Conservation (phyloP, 2,113 vertebrate species). For the Ammospiza nelsoni region DNA sequence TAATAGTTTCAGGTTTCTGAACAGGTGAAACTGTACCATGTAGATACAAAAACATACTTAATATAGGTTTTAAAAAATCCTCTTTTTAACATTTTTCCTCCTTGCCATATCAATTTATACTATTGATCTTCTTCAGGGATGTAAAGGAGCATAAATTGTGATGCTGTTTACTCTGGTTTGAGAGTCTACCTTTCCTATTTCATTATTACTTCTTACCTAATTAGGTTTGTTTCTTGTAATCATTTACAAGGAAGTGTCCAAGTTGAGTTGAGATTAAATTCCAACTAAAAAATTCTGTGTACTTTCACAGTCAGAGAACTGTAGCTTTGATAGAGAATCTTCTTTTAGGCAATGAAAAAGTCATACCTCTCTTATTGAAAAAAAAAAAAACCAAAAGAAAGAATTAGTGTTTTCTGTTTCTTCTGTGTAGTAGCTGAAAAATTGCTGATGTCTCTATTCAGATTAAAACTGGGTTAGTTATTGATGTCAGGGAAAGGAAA, state of each 20-base stretch:
- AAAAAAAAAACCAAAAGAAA: background rate
- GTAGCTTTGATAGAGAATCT: background rate
- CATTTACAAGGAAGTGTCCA: background rate
- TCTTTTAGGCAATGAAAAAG: background rate
- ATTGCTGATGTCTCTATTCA: background rate
- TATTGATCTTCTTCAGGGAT: background rate
- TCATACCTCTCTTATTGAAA: background rate
- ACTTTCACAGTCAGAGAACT: background rate
- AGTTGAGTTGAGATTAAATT: background rate
- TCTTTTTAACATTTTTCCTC: background rate
- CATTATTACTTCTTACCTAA: background rate
- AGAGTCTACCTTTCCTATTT: background rate
- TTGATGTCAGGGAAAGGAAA: background rate
- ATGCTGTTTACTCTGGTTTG: background rate
- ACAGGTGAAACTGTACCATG: background rate
- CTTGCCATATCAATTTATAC: background rate
- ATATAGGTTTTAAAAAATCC: background rate
- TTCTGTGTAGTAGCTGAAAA: background rate
- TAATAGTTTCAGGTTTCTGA: background rate
- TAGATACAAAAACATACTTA: background rate
- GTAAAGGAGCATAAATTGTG: background rate
- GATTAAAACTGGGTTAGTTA: slow-evolving; percentile 24
- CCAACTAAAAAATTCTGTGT: background rate
- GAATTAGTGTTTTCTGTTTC: background rate
- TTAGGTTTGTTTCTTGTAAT: background rate